Conservation (phyloP, 1,140 invertebrate species). For the Samia ricini region DNA sequence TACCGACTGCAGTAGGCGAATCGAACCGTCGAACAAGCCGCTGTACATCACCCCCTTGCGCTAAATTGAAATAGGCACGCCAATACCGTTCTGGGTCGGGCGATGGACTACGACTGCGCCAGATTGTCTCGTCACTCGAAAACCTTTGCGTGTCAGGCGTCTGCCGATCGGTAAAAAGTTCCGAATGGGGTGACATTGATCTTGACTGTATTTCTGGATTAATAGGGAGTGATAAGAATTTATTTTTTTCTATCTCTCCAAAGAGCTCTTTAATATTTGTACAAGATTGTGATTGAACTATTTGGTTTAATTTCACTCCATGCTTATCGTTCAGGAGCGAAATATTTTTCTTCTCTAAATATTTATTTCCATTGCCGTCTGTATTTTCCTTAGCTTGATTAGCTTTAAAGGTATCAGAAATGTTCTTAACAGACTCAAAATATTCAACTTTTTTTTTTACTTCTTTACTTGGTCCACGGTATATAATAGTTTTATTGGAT, state of each 20-base stretch:
- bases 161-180: constrained; percentile 55
- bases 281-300: constrained; percentile 83
- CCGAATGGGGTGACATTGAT: constrained; percentile 65
- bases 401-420: constrained; percentile 30
- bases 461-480: constrained; percentile 76
- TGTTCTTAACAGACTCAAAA: constrained; percentile 82
- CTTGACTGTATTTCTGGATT: constrained; percentile 59
- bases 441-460: constrained; percentile 87
- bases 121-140: constrained; percentile 82
- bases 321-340: constrained; percentile 14
- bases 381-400: constrained; percentile 78
- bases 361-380: constrained; percentile 62
- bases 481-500: constrained; percentile 82
- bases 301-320: constrained; percentile 34
- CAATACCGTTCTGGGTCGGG: constrained; percentile 83
- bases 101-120: constrained; percentile 82
- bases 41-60: constrained; percentile 86
- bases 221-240: constrained; percentile 63
- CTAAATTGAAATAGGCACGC: constrained; percentile 83
- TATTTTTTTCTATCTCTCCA: constrained; percentile 81
- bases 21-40: constrained; percentile 87
- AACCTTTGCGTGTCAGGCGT: constrained; percentile 72
- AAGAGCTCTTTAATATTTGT: constrained; percentile 88
- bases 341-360: constrained; percentile 17
- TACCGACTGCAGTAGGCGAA: constrained; percentile 63